A percentile compares a stretch with the other conserved stretches of the same genome.
phyloP scores from a whole-genome alignment of 2,888 invertebrate species.

The Antheraea yamamai region DNA sequence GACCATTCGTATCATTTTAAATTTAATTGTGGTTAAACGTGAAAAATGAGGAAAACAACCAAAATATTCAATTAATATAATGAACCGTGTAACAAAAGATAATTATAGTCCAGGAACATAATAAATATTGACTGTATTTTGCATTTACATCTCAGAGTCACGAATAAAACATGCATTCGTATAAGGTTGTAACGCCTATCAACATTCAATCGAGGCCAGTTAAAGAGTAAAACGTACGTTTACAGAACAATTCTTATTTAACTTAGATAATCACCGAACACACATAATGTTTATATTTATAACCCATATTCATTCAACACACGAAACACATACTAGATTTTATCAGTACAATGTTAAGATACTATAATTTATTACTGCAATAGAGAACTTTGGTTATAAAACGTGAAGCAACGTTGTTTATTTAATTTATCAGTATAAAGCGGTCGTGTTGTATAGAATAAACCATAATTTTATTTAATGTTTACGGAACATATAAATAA shows the following conservation, averaged over 20 bases:
- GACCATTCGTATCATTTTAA: background rate
- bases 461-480: slow-evolving; percentile 20
- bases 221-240: slow-evolving; percentile 1
- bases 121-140: slow-evolving; percentile 7
- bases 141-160: slow-evolving; percentile 5
- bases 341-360: slow-evolving; percentile 10
- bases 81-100: background rate
- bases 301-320: background rate
- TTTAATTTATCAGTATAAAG: slow-evolving; percentile 20
- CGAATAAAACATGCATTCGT: background rate
- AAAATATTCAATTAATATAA: background rate
- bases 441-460: slow-evolving; percentile 1
- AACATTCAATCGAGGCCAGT: slow-evolving; percentile 3
- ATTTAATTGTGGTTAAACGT: background rate
- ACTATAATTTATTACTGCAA: slow-evolving; percentile 22
- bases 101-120: background rate
- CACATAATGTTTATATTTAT: background rate
- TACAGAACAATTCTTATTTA: background rate
- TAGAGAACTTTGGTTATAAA: slow-evolving; percentile 22
- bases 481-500: slow-evolving; percentile 21
- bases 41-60: slow-evolving; percentile 1
- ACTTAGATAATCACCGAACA: slow-evolving; percentile 3
- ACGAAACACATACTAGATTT: slow-evolving; percentile 1
- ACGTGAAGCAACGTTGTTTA: slow-evolving; percentile 25
- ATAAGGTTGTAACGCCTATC: background rate